A percentile compares a stretch with the other conserved stretches of the same genome.
These are phyloP conservation scores for Rhagoletis pomonella DNA, from an alignment of 1,140 invertebrate genomes.

Conservation along the genomic window DNA sequence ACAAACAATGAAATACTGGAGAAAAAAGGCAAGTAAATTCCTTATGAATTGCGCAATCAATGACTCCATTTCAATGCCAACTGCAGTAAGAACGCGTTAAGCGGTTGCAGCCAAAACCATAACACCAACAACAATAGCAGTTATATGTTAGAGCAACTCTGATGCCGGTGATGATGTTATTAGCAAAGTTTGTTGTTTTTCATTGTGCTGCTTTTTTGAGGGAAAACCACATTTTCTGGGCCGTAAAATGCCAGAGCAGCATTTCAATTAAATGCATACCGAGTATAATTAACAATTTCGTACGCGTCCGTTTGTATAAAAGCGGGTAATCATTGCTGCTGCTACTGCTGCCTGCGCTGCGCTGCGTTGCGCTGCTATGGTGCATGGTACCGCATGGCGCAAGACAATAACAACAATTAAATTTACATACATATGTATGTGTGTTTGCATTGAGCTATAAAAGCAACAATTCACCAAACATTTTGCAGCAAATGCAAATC, in stretches of 20 bases:
- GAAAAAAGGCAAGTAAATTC: conserved; percentile 15
- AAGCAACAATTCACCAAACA: conserved; percentile 7
- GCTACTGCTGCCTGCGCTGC: background rate
- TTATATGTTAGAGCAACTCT: background rate
- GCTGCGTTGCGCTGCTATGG: background rate
- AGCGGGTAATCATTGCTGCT: background rate
- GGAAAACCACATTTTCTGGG: conserved; percentile 50
- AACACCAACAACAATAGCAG: background rate
- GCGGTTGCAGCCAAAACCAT: background rate
- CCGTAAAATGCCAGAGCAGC: conserved; percentile 36
- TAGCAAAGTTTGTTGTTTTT: background rate
- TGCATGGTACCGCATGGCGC: conserved; percentile 31
- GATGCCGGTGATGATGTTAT: conserved; percentile 30
- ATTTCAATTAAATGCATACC: conserved; percentile 50
- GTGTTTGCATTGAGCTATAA: conserved; percentile 14
- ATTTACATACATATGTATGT: background rate
- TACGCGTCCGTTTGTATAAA: conserved; percentile 16
- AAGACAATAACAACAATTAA: conserved; percentile 28
- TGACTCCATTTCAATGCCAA: conserved; percentile 38
- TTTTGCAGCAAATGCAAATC: conserved; percentile 30
- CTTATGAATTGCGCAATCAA: conserved; percentile 31
- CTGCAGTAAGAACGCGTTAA: background rate
- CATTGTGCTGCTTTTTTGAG: conserved; percentile 1
- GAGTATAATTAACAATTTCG: conserved; percentile 46
- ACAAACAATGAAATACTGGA: background rate